Conservation (phyloP, 2,888 invertebrate genomes). For the Pyrrhosoma nymphula region DNA sequence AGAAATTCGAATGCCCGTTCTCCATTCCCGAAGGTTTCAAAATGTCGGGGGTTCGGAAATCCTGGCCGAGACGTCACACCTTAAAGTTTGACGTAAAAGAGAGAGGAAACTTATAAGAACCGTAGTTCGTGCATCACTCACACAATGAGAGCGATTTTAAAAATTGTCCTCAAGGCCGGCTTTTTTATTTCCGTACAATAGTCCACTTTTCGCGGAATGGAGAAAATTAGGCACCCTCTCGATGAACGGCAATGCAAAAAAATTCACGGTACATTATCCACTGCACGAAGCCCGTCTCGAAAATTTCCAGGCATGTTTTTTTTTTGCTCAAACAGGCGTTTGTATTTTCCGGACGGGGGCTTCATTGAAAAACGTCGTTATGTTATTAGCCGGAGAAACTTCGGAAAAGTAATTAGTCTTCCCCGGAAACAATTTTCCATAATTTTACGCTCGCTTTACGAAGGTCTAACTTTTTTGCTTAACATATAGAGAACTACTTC, state of each 20-base stretch:
- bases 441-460: background rate
- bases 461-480: background rate
- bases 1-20: no score
- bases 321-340: background rate
- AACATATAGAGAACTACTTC: background rate
- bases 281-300: background rate
- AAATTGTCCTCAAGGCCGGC: background rate
- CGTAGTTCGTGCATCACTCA: background rate
- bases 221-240: background rate
- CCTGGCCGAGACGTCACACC: no score
- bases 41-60: no score
- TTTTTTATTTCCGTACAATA: background rate
- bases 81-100: no score
- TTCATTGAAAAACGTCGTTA: background rate
- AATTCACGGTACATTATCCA: background rate
- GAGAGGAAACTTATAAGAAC: background rate
- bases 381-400: background rate
- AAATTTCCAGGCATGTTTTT: background rate
- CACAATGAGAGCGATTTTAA: background rate
- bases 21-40: no score
- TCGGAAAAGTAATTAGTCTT: background rate
- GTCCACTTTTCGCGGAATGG: background rate
- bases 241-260: background rate
- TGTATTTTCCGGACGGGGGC: background rate
- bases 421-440: background rate